phyloP scores from a whole-genome alignment of 1,140 invertebrate genomes.

The Ceratoteleas bidentatus region DNA sequence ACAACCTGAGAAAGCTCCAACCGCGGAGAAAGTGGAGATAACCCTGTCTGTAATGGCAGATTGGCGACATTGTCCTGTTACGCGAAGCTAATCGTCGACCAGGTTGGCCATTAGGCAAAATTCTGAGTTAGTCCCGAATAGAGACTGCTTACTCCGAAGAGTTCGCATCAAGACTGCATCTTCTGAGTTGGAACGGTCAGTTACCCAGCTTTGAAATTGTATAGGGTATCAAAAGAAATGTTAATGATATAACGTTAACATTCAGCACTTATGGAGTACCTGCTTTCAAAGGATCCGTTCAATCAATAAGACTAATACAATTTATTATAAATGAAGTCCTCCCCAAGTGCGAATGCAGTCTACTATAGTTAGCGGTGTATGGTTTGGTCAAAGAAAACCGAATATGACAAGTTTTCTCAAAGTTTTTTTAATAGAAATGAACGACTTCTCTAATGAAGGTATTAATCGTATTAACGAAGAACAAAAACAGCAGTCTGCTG shows the following conservation, averaged over 20 bases:
- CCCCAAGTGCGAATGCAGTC: neutral
- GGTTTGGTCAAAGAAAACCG: conserved; percentile 8
- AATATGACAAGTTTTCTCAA: neutral
- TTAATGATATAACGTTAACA: neutral
- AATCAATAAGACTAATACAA: neutral
- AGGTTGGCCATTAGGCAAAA: no score
- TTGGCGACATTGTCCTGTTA: no score
- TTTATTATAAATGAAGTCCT: neutral
- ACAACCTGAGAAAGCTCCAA: no score
- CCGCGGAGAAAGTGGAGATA: no score
- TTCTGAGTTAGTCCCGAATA: no score
- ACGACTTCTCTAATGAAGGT: conserved; percentile 15
- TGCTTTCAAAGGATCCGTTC: no score
- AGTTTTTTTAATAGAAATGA: neutral
- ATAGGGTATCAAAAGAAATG: neutral
- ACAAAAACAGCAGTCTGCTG: conserved; percentile 16
- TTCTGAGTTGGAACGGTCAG: no score
- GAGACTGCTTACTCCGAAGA: no score
- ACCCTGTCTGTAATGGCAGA: no score
- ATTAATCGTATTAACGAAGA: conserved; percentile 19
- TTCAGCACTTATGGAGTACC: neutral
- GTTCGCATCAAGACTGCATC: no score
- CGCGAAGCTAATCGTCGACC: no score
- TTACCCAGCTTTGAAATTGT: no score
- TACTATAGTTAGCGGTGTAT: neutral